These are phyloP conservation scores for Cryptosula pallasiana DNA, from an alignment of 2,888 invertebrate species.

Conservation along the genomic window DNA sequence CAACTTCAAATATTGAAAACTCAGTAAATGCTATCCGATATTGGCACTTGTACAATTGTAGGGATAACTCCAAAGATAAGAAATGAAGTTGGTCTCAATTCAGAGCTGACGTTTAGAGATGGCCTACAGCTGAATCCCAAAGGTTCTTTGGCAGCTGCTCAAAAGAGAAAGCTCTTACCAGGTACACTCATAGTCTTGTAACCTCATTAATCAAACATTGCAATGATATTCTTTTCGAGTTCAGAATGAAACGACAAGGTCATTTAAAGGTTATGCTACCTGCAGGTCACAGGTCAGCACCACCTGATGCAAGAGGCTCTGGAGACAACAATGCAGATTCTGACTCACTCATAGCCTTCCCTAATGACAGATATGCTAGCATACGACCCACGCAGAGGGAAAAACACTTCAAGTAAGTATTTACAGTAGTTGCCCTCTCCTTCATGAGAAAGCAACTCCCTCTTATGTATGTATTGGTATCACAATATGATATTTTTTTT, in stretches of 20 bases:
- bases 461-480: no score
- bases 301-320: neutral
- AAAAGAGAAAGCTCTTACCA: conserved; percentile 38
- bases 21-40: no score
- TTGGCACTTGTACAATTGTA: conserved; percentile 28
- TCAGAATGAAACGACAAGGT: no score
- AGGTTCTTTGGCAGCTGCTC: conserved; percentile 42
- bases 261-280: no score
- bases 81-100: conserved; percentile 51
- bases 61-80: conserved; percentile 51
- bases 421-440: no score
- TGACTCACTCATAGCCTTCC: conserved; percentile 45
- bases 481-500: no score
- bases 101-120: conserved; percentile 41
- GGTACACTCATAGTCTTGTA: no score
- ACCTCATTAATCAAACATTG: no score
- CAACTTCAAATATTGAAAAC: neutral
- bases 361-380: conserved; percentile 51
- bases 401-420: conserved; percentile 43
- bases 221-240: no score
- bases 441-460: no score
- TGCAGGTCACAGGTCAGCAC: conserved; percentile 7
- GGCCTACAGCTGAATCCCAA: conserved; percentile 36
- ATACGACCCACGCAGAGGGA: conserved; percentile 43
- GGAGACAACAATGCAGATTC: conserved; percentile 25